Conservation (phyloP, 2,888 invertebrate species). For the Ornithoptera priamus region DNA sequence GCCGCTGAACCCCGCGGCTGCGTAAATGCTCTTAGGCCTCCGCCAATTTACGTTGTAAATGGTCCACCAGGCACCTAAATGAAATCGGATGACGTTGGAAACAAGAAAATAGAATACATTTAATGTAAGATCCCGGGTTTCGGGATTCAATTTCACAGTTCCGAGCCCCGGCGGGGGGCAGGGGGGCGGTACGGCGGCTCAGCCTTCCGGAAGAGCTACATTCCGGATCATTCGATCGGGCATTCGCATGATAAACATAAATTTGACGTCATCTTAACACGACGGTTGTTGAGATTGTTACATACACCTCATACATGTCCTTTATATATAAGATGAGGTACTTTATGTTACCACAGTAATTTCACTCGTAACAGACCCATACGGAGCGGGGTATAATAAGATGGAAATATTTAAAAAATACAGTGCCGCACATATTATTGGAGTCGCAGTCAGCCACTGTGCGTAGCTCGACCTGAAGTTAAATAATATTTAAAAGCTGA, state of each 20-base stretch:
- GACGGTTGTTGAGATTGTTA: background rate
- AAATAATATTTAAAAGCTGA: too few relatives aligned
- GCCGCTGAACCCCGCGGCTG: background rate
- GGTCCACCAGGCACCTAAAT: slow-evolving; percentile 24
- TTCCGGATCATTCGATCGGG: slow-evolving; percentile 3
- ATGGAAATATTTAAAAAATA: too few relatives aligned
- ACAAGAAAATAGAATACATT: slow-evolving; percentile 36
- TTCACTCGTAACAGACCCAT: too few relatives aligned
- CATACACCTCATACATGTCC: background rate
- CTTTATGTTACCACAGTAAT: too few relatives aligned
- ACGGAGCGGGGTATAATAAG: too few relatives aligned
- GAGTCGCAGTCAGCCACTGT: too few relatives aligned
- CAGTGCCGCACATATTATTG: too few relatives aligned
- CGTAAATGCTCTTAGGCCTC: slow-evolving; percentile 3
- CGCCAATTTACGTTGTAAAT: slow-evolving; percentile 24
- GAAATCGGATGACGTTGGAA: slow-evolving; percentile 31
- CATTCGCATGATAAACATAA: slow-evolving; percentile 16
- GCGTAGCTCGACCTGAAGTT: too few relatives aligned
- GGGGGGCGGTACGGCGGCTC: background rate
- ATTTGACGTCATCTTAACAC: background rate
- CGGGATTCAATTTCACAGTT: slow-evolving; percentile 33
- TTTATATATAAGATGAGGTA: too few relatives aligned
- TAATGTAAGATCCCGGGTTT: slow-evolving; percentile 29
- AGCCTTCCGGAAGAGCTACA: slow-evolving; percentile 12
- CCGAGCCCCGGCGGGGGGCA: slow-evolving; percentile 6